Evolutionary conservation across 2,113 vertebrate species (phyloP).

Genomic region (Clarias macrocephalus): DNA sequence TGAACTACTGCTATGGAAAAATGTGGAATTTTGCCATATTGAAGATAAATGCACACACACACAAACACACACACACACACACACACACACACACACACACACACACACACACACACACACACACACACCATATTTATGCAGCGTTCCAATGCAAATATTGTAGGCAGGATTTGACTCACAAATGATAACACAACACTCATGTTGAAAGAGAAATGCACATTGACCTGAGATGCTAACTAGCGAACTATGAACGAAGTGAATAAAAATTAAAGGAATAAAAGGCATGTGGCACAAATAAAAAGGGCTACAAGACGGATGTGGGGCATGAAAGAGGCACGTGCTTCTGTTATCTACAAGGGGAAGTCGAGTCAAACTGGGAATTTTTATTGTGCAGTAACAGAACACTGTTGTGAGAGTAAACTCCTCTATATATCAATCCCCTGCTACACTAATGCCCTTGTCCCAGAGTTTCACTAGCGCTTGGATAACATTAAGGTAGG

Average conservation of each 20-base stretch:
- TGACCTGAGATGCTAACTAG: neutral
- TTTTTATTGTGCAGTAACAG: no score
- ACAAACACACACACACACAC: neutral
- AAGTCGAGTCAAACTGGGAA: no score
- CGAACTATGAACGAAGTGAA: neutral
- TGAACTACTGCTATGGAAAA: neutral
- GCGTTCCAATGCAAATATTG: neutral
- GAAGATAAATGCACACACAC: no score
- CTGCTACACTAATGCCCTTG: no score
- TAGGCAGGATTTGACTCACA: slow-evolving; percentile 10
- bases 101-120: neutral
- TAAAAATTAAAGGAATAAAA: neutral
- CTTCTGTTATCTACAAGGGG: neutral
- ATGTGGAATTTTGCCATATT: neutral
- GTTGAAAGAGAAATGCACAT: neutral
- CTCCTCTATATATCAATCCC: no score
- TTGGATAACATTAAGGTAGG: no score
- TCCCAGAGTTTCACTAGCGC: no score
- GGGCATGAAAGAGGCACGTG: neutral
- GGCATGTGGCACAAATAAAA: neutral
- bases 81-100: neutral
- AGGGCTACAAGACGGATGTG: neutral
- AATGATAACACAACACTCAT: neutral
- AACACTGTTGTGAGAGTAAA: no score
- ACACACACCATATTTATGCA: neutral